These are phyloP conservation scores for Hestina assimilis DNA, from an alignment of 1,140 invertebrate species.

Conservation along the genomic window DNA sequence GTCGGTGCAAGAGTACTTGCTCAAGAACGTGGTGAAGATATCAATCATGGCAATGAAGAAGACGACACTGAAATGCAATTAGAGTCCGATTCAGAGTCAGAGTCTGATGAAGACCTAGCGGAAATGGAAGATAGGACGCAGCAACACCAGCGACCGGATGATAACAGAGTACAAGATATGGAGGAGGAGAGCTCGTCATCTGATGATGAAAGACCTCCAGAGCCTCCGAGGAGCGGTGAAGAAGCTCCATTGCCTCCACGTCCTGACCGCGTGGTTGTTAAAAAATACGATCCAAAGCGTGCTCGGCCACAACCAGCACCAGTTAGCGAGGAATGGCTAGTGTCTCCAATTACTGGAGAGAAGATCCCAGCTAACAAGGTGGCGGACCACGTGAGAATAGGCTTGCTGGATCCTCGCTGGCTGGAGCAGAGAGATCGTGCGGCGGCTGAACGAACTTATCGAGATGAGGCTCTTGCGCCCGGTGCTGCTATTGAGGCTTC, in stretches of 20 bases:
- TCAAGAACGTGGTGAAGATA: constrained; percentile 82
- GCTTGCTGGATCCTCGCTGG: constrained; percentile 98
- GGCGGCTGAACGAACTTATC: constrained; percentile 67
- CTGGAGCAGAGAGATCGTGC: constrained; percentile 93
- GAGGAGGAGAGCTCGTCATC: constrained; percentile 91
- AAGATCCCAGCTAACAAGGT: constrained; percentile 98
- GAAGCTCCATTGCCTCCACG: constrained; percentile 89
- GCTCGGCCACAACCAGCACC: constrained; percentile 80
- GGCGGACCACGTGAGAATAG: constrained; percentile 98
- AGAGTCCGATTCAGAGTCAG: constrained; percentile 80
- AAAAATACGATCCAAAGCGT: constrained; percentile 98
- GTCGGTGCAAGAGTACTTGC: constrained; percentile 96
- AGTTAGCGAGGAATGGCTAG: constrained; percentile 92
- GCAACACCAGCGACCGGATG: constrained; percentile 71
- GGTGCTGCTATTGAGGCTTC: constrained; percentile 94
- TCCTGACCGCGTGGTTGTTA: constrained; percentile 96
- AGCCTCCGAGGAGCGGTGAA: constrained; percentile 77
- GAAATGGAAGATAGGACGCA: constrained; percentile 83
- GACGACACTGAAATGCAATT: constrained; percentile 85
- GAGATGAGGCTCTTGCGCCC: constrained; percentile 73
- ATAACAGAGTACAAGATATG: constrained; percentile 88
- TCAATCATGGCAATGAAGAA: constrained; percentile 64
- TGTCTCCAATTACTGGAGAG: constrained; percentile 99
- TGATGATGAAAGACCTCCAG: constrained; percentile 84
- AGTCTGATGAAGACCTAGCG: constrained; percentile 83